Percentiles rank a stretch among this genome's conserved stretches.
These are phyloP conservation scores for Benitochromis conjunctus DNA, from an alignment of 2,113 vertebrate genomes.

Conservation along the genomic window DNA sequence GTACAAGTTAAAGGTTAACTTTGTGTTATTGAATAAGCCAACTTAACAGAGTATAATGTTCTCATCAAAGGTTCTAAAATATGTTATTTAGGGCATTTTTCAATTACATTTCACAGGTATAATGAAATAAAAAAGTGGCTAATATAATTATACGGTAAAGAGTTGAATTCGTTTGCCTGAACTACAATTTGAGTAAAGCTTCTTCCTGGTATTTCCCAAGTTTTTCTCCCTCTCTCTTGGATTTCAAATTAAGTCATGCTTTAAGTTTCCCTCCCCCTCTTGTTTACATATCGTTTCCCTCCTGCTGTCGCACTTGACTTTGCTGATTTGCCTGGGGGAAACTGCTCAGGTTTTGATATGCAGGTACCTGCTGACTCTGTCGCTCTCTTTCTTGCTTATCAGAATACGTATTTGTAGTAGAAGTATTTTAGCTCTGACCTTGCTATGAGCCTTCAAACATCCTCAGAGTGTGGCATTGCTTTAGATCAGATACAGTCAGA, in stretches of 20 bases:
- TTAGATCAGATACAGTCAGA: neutral
- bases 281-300: conserved; percentile 41
- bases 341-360: neutral
- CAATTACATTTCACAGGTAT: neutral
- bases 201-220: neutral
- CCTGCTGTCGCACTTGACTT: neutral
- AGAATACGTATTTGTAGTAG: neutral
- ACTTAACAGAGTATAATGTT: neutral
- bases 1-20: neutral
- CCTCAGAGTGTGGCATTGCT: conserved; percentile 3
- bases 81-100: neutral
- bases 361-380: neutral
- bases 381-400: neutral
- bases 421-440: neutral
- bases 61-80: neutral
- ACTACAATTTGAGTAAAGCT: neutral
- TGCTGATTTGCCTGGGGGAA: neutral
- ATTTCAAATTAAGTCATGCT: conserved; percentile 1
- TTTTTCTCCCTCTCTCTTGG: neutral
- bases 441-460: neutral
- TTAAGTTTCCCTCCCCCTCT: neutral
- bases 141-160: neutral
- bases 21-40: neutral
- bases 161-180: neutral
- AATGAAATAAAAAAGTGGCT: neutral